These are phyloP conservation scores for Drosophila malerkotliana DNA, from an alignment of 1,140 invertebrate genomes.

Conservation along the genomic window DNA sequence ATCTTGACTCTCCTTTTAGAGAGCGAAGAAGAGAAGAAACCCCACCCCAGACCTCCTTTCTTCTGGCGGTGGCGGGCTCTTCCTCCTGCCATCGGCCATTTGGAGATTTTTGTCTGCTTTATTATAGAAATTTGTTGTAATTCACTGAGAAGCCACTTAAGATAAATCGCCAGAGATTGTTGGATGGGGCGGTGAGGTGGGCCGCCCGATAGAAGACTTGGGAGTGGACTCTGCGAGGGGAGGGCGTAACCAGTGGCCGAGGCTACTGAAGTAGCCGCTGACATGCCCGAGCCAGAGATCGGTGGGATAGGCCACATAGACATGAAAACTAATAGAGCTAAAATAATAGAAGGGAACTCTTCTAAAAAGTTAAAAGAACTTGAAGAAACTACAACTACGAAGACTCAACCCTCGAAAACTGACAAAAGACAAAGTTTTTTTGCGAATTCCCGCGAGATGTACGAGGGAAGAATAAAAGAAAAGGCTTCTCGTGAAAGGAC, in stretches of 20 bases:
- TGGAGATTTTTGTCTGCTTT: slow-evolving; percentile 78
- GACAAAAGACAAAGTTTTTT: slow-evolving; percentile 28
- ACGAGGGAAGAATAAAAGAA: slow-evolving; percentile 20
- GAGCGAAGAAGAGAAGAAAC: background rate
- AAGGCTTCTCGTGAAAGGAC: background rate
- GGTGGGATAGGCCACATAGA: slow-evolving; percentile 1
- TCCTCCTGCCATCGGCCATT: slow-evolving; percentile 52
- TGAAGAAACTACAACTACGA: background rate
- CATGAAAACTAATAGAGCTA: too few relatives aligned
- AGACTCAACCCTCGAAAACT: background rate
- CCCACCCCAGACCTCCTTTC: slow-evolving; percentile 29
- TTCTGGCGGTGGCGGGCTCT: slow-evolving; percentile 10
- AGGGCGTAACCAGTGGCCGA: slow-evolving; percentile 39
- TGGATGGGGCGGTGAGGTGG: slow-evolving; percentile 12
- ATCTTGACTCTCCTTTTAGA: slow-evolving; percentile 26
- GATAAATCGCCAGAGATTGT: slow-evolving; percentile 66
- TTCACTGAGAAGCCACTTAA: slow-evolving; percentile 77
- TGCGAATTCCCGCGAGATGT: slow-evolving; percentile 29
- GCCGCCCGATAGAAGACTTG: background rate
- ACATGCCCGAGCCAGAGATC: slow-evolving; percentile 29
- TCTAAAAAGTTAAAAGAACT: background rate
- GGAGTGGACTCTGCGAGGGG: slow-evolving; percentile 12
- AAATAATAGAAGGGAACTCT: too few relatives aligned
- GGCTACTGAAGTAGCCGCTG: slow-evolving; percentile 73
- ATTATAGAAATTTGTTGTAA: slow-evolving; percentile 82